Conservation (phyloP, 2,888 invertebrate species). For the Notodonta ziczac region DNA sequence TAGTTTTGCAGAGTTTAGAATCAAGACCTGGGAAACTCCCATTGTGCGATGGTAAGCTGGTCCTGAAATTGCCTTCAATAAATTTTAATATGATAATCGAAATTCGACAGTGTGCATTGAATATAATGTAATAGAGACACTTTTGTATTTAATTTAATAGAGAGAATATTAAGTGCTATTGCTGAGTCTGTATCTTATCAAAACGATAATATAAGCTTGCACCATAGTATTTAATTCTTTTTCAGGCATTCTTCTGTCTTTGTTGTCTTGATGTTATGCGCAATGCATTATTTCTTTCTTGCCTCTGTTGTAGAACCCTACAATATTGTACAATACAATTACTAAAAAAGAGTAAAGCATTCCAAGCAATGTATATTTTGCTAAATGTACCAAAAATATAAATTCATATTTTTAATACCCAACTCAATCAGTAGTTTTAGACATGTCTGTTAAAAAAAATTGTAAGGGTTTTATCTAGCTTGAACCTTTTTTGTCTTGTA, state of each 20-base stretch:
- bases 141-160: slow-evolving; percentile 2
- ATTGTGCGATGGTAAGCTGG: background rate
- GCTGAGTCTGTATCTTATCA: background rate
- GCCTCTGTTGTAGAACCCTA: slow-evolving; percentile 4
- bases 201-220: background rate
- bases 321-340: slow-evolving; percentile 9
- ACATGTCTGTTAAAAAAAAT: slow-evolving; percentile 15
- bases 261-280: slow-evolving; percentile 14
- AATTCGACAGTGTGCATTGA: background rate
- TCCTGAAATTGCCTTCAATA: slow-evolving; percentile 15
- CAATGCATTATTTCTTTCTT: background rate
- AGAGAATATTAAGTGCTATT: background rate
- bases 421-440: slow-evolving; percentile 19
- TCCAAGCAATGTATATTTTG: slow-evolving; percentile 33
- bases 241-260: slow-evolving; percentile 9
- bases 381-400: slow-evolving; percentile 30
- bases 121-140: background rate
- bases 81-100: slow-evolving; percentile 6
- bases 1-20: background rate
- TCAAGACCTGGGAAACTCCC: background rate
- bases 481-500: slow-evolving; percentile 10
- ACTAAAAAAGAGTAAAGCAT: slow-evolving; percentile 37
- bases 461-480: slow-evolving; percentile 17
- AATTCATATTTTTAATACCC: slow-evolving; percentile 13
- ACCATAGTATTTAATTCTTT: background rate